Base-by-base conservation (phyloP, 2,888 invertebrate genomes). In the Crepidodera aurea region DNA sequence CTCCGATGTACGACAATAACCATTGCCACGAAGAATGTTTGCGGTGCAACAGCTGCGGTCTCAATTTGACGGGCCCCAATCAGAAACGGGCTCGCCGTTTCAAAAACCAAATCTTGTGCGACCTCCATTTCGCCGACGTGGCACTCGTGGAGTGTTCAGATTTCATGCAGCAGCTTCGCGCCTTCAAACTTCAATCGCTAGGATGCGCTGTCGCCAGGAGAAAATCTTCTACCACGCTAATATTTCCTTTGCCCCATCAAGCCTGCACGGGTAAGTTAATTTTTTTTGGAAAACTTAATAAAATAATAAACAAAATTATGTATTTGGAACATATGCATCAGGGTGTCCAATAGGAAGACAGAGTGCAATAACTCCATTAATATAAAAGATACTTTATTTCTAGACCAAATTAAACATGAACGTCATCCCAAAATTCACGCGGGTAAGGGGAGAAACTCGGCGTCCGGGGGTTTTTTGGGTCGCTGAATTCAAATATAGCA, bases 11-110 rank as follows among this genome's bases (percentile, higher is more conserved):
- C 84, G 94, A 95, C 85, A 95, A 95, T 87, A 93, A 94, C 82
- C 93, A 94, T 82, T 96, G 95, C 84, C 96, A 96, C 90, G 95
- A 96, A 87, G 96, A 96, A 90, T 96, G 96, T 85, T 89, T 96
- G 78, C 92, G 93, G 78, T 96, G 96, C 91, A 94, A 95, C 86
- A 94, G 94, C 78, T 96, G 96, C 82, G 94, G 94, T 78, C 85
- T 94, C 83, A 94, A 95, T 85, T 88, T 96, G 79, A 94, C 94
- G 73, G 95, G 95, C 73, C 92, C 93, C 75, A 94, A 94, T 82
- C 93, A 92, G 85, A 82, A 82, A 75, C 78, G 82, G 44, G 82
- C 82, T n/a, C 73, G 82, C 46, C 85, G 88, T 77, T 88, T 88
- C 85, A 88, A 90, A 84, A 95, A 95, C 85, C 94, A 94, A 82